Evolutionary conservation across 2,888 invertebrate genomes (phyloP).

Genomic region (Pseudolycoriella hygida): DNA sequence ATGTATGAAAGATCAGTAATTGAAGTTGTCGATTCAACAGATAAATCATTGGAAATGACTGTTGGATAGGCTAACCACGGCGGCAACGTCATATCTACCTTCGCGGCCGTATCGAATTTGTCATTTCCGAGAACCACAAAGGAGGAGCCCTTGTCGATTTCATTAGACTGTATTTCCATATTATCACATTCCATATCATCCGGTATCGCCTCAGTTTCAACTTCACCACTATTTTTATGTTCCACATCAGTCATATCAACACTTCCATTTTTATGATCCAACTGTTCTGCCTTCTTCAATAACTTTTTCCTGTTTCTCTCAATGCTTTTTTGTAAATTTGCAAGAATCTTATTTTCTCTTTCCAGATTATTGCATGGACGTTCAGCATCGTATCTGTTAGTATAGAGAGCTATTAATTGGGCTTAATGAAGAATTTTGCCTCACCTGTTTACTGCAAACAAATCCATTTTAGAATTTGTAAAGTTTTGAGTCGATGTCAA

Average conservation of each 20-base stretch:
- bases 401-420: slow-evolving; percentile 6
- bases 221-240: slow-evolving; percentile 4
- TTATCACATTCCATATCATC: slow-evolving; percentile 9
- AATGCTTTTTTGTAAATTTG: slow-evolving; percentile 39
- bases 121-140: slow-evolving; percentile 52
- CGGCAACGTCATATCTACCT: slow-evolving; percentile 61
- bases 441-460: slow-evolving; percentile 55
- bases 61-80: slow-evolving; percentile 73
- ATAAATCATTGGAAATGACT: slow-evolving; percentile 54
- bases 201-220: slow-evolving; percentile 10
- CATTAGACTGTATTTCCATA: slow-evolving; percentile 1
- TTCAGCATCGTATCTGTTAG: slow-evolving; percentile 32
- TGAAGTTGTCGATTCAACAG: slow-evolving; percentile 33
- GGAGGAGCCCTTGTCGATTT: slow-evolving; percentile 14
- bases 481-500: too few relatives aligned
- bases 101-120: slow-evolving; percentile 36
- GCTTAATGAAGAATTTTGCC: slow-evolving; percentile 10
- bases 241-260: slow-evolving; percentile 10
- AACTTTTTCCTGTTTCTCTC: slow-evolving; percentile 30
- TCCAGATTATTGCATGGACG: slow-evolving; percentile 24
- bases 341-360: slow-evolving; percentile 37
- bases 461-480: slow-evolving; percentile 40
- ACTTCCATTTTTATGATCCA: slow-evolving; percentile 18
- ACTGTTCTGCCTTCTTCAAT: slow-evolving; percentile 19
- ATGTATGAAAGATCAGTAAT: slow-evolving; percentile 41